Percentiles rank a stretch among this genome's conserved stretches.
These are phyloP conservation scores for Mactromeris polynyma DNA, from an alignment of 2,888 invertebrate genomes.

Conservation along the genomic window DNA sequence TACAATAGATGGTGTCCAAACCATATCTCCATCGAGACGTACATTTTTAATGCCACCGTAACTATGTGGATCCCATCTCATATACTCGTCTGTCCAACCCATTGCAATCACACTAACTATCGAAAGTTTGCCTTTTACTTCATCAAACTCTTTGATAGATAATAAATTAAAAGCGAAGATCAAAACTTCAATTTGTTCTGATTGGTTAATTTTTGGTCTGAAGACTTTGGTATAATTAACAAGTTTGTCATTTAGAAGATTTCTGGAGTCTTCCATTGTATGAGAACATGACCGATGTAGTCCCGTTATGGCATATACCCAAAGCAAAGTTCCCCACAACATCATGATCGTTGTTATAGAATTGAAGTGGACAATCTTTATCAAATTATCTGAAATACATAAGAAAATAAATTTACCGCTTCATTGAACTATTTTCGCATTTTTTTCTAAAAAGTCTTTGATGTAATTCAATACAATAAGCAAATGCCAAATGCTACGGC, in stretches of 20 bases:
- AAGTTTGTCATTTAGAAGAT: not conserved
- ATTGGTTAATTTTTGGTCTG: not conserved
- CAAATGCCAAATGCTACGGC: too few species aligned
- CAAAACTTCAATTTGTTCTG: not conserved
- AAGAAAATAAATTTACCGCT: too few species aligned
- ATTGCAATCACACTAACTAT: not conserved
- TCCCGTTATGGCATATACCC: not conserved
- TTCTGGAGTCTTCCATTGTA: not conserved
- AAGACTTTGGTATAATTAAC: conserved; percentile 28
- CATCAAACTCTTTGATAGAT: not conserved
- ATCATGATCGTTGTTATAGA: too few species aligned
- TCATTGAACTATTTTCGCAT: too few species aligned
- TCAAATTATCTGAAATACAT: too few species aligned
- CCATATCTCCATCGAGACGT: not conserved
- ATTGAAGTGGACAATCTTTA: too few species aligned
- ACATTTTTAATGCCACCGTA: not conserved
- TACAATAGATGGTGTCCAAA: not conserved
- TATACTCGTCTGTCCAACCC: not conserved
- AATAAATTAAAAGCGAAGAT: not conserved
- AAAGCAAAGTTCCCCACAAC: not conserved
- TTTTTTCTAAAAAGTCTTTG: too few species aligned
- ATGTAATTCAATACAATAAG: too few species aligned
- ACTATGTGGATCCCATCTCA: not conserved
- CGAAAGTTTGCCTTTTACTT: not conserved
- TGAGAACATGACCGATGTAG: not conserved